These are phyloP conservation scores for Pithys albifrons DNA, from an alignment of 2,113 vertebrate genomes.

Conservation along the genomic window DNA sequence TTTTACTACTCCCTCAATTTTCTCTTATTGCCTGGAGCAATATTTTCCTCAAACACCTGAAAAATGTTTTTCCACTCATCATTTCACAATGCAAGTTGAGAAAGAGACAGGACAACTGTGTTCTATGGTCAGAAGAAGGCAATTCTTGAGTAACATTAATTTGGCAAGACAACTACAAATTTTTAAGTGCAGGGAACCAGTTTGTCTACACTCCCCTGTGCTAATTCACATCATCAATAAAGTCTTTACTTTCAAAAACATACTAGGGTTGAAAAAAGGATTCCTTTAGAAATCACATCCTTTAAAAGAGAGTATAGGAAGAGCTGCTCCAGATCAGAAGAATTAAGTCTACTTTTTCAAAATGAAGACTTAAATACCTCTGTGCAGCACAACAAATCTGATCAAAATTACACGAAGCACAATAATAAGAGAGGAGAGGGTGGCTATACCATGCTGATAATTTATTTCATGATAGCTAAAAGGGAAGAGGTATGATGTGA, in stretches of 20 bases:
- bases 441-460: conserved; percentile 23
- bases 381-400: neutral
- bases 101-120: neutral
- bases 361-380: neutral
- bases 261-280: neutral
- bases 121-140: neutral
- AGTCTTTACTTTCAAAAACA: neutral
- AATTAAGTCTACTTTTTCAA: neutral
- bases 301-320: neutral
- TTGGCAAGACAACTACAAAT: neutral
- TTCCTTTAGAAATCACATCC: neutral
- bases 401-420: conserved; percentile 16
- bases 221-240: neutral
- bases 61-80: neutral
- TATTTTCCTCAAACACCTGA: neutral
- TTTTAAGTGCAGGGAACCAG: neutral
- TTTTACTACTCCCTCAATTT: neutral
- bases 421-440: neutral
- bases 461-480: conserved; percentile 18
- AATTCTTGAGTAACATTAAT: neutral
- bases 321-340: neutral
- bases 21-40: neutral
- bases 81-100: neutral
- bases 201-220: neutral
- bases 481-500: conserved; percentile 16